A percentile compares a stretch with the other conserved stretches of the same genome.
phyloP scores from a whole-genome alignment of 2,797 vertebrate genomes.

The Bradypus variegatus region DNA sequence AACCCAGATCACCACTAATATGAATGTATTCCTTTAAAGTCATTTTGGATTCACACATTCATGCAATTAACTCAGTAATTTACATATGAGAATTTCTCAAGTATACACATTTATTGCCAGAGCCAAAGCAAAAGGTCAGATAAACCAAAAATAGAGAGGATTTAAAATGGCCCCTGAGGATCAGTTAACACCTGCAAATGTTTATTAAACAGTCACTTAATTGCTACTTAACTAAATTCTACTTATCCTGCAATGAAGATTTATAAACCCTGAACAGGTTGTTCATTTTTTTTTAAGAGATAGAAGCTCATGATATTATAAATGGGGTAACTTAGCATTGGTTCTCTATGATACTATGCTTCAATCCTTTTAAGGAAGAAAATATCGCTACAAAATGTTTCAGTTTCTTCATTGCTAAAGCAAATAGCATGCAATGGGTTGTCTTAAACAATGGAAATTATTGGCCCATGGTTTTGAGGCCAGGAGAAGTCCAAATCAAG shows the following conservation, averaged over 20 bases:
- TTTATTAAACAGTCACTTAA: slow-evolving; percentile 39
- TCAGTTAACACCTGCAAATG: background rate
- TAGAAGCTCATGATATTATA: background rate
- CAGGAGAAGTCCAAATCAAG: too few relatives aligned
- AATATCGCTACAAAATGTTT: background rate
- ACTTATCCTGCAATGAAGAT: background rate
- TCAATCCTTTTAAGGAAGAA: background rate
- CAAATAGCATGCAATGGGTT: too few relatives aligned
- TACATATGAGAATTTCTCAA: background rate
- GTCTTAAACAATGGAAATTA: too few relatives aligned
- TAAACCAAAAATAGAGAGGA: background rate
- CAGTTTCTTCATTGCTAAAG: too few relatives aligned
- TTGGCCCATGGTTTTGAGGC: too few relatives aligned
- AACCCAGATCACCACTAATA: background rate
- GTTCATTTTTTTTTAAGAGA: background rate
- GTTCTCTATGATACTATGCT: background rate
- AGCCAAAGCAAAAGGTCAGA: slow-evolving; percentile 40
- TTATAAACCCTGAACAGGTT: slow-evolving; percentile 1
- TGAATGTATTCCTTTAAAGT: background rate
- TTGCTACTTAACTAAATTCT: slow-evolving; percentile 17
- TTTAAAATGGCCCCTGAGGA: slow-evolving; percentile 24
- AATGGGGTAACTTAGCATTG: background rate
- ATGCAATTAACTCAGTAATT: background rate
- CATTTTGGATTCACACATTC: background rate
- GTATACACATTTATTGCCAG: background rate